Base-by-base conservation (phyloP, 1,140 invertebrate species). In the Tetramorium simillimum region DNA sequence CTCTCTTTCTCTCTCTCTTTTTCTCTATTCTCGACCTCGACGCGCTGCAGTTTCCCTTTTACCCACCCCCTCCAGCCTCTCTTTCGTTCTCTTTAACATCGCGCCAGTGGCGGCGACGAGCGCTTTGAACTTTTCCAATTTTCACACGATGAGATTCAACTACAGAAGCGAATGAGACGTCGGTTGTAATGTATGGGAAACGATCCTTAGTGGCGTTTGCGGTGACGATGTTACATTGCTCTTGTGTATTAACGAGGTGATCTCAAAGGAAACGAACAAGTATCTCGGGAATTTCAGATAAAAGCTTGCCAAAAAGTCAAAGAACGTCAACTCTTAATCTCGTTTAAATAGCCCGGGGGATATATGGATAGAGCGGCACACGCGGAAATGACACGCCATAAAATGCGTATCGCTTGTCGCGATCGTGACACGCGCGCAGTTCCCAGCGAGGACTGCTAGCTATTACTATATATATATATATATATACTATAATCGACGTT, bases 91-190 rank as follows among this genome's bases (percentile, higher is more conserved):
- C 87, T 63, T 60, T 58, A 63, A 85, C 56, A 81, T 86, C 85
- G 60, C 51, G 80, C 84, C 81, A 69, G 46, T 67, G 43, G 46
- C 40, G 77, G 40, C 69, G 49, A 70, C 77, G 77, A 80, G 80
- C 53, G 80, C 90, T 91, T 91, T 91, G 89, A 91, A 91, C 90
- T 91, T 91, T 91, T 91, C 86, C 90, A 91, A 91, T 91, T 91
- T 91, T 90, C 89, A 65, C 75, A 16, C 89, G 89, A 89, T 87
- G 89, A 88, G 90, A 90, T 86, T 86, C 86, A 88, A 63, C 49
- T 62, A 60, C 82, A 56, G 73, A 65, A 77, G 78, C 69, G 78
- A 81, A 69, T 77, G 81, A 85, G 84, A 81, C 85, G 84, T 86
- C 75, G 75, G 28, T 69, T 85, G 85, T 87, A 85, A 89, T 87